Conservation (phyloP, 1,140 invertebrate species). For the Camponotus pennsylvanicus region DNA sequence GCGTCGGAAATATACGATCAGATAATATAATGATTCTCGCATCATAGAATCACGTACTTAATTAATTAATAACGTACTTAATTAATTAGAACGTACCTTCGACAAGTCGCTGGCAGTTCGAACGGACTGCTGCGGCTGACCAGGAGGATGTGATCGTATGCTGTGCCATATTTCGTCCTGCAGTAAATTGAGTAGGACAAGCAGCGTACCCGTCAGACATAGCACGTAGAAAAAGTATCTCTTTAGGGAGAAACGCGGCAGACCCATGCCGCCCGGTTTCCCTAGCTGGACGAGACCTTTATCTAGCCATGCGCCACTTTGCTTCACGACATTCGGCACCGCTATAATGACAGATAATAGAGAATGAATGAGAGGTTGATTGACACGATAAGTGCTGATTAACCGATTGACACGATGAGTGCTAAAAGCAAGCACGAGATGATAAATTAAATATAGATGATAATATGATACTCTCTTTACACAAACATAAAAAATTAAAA, state of each 20-base stretch:
- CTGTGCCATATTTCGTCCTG: constrained; percentile 84
- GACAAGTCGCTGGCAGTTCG: constrained; percentile 69
- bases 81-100: constrained; percentile 75
- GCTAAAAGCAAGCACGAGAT: neutral
- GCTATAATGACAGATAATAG: constrained; percentile 42
- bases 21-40: neutral
- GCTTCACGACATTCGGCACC: constrained; percentile 71
- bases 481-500: neutral
- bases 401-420: neutral
- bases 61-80: neutral
- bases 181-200: constrained; percentile 85
- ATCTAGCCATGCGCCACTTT: constrained; percentile 62
- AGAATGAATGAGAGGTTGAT: neutral
- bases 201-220: constrained; percentile 83
- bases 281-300: constrained; percentile 55
- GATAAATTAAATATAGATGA: neutral
- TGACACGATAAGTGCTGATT: neutral
- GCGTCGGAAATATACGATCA: neutral
- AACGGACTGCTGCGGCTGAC: constrained; percentile 74
- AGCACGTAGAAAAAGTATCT: constrained; percentile 86
- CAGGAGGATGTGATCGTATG: constrained; percentile 77
- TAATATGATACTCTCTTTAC: neutral
- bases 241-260: constrained; percentile 85
- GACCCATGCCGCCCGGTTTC: constrained; percentile 82
- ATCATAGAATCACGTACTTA: too few species aligned